phyloP scores from a whole-genome alignment of 2,113 vertebrate genomes.

The Philantomba maxwellii region DNA sequence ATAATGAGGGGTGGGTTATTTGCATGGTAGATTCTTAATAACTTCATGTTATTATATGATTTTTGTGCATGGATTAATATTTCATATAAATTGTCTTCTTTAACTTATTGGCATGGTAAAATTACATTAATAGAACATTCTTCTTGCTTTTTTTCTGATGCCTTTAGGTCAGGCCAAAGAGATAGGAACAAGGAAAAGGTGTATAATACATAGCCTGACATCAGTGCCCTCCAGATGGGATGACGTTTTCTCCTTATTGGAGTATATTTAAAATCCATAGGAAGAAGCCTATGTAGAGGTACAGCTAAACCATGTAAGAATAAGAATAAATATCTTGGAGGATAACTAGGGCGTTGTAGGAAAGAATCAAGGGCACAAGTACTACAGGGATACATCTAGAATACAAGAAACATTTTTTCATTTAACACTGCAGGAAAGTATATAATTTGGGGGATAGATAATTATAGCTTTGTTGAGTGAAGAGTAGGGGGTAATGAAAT shows the following conservation, averaged over 20 bases:
- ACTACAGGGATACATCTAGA: background rate
- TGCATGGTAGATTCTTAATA: background rate
- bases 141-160: background rate
- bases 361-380: background rate
- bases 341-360: too few relatives aligned
- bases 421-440: background rate
- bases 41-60: background rate
- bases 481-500: constrained; percentile 13
- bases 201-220: background rate
- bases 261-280: background rate
- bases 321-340: background rate
- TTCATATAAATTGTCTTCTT: background rate
- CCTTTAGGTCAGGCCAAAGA: background rate
- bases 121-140: background rate
- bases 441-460: constrained; percentile 21
- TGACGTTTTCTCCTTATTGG: background rate
- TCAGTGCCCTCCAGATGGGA: background rate
- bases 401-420: background rate
- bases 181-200: background rate
- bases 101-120: background rate
- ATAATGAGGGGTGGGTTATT: background rate
- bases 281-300: background rate
- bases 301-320: background rate
- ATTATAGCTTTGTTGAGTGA: constrained; percentile 20
- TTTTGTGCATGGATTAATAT: background rate